phyloP scores from a whole-genome alignment of 2,113 vertebrate genomes.

The Centropus bengalensis region DNA sequence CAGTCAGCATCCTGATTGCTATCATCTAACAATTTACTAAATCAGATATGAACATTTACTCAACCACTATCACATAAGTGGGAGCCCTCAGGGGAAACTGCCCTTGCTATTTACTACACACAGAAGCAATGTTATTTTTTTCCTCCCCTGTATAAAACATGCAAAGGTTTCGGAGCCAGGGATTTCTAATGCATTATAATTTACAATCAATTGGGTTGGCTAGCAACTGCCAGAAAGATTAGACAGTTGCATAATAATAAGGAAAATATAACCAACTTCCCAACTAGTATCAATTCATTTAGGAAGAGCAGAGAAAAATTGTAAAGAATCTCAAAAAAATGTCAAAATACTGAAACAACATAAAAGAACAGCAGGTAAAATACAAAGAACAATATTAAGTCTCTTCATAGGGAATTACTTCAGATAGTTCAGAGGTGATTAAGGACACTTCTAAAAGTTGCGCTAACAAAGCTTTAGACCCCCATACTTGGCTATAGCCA shows the following conservation, averaged over 20 bases:
- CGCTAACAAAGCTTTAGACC: neutral
- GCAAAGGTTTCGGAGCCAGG: neutral
- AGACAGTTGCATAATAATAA: neutral
- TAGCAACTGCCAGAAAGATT: constrained; percentile 3
- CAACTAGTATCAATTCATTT: neutral
- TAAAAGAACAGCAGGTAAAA: neutral
- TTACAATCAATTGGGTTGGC: neutral
- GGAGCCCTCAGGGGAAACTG: neutral
- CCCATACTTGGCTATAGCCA: neutral
- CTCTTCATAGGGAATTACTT: neutral
- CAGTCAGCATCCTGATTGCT: constrained; percentile 20
- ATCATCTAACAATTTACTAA: constrained; percentile 38
- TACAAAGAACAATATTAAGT: neutral
- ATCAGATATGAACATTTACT: constrained; percentile 35
- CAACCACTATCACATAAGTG: neutral
- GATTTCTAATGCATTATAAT: neutral
- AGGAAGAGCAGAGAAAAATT: neutral
- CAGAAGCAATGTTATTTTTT: neutral
- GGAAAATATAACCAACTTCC: neutral
- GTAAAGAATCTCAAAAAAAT: neutral
- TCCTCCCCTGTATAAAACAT: rapidly evolving
- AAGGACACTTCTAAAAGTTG: neutral
- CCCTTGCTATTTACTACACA: neutral
- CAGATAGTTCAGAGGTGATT: neutral
- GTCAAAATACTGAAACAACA: neutral